Conservation (phyloP, 35 echinoderm and acorn worm genomes). For the Acanthaster planci region DNA sequence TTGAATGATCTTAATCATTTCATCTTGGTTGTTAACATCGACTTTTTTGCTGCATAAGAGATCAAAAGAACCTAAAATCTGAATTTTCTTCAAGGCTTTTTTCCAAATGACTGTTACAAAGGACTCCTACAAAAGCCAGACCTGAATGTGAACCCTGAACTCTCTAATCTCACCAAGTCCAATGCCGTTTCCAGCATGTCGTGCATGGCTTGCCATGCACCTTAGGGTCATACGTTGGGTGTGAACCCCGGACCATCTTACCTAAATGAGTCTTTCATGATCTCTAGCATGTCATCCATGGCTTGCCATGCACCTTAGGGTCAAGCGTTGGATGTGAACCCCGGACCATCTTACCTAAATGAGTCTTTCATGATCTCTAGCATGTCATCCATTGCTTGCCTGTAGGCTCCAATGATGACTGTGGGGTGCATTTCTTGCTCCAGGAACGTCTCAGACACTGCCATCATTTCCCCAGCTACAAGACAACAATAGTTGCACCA, state of each 20-base stretch:
- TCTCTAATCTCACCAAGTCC: no score
- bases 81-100: neutral
- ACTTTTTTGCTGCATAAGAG: conserved; percentile 80
- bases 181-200: neutral
- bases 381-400: conserved; percentile 96
- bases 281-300: conserved; percentile 92
- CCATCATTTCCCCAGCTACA: conserved; percentile 99
- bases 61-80: neutral
- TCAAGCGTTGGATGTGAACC: neutral
- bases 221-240: no score
- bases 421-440: conserved; percentile 97
- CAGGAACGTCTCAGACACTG: conserved; percentile 89
- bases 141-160: no score
- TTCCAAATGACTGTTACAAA: neutral
- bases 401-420: conserved; percentile 89
- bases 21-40: conserved; percentile 70
- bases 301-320: conserved; percentile 41
- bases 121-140: no score
- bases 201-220: no score
- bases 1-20: conserved; percentile 94
- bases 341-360: conserved; percentile 55
- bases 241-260: conserved; percentile 18
- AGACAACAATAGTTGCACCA: neutral
- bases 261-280: conserved; percentile 92
- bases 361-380: conserved; percentile 88